Evolutionary conservation across 1,140 invertebrate genomes (phyloP), one percentile per base, ranked within the genome.

Genomic region (Bombus impatiens): DNA sequence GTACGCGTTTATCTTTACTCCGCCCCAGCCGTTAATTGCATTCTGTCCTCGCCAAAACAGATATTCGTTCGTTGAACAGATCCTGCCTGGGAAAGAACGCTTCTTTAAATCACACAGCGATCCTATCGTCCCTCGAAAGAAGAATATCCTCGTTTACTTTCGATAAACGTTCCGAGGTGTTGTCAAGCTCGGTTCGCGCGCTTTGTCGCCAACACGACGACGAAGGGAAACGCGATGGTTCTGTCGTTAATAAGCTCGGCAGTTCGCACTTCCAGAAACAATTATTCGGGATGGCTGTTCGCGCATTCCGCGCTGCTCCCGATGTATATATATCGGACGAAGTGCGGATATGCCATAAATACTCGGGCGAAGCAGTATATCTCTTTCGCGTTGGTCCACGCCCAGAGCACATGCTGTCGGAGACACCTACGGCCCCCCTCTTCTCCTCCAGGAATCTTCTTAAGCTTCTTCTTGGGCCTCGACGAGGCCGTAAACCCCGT

Each of bases 331-430:
- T 91, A 93, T 93, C 84, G 90, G 91, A 92, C 91, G 93, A 93
- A 94, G 94, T 93, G 92, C 93, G 93, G 92, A 95, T 95, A 95
- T 92, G 93, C 94, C 94, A 94, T 95, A 95, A 95, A 95, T 95
- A 95, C 94, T 94, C 93, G 88, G 80, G 89, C 90, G 89, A 93
- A 88, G 93, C 93, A 93, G 93, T 95, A 95, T 94, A 94, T 95
- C 94, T 95, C 93, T 93, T 95, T 95, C 94, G 93, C 90, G 90
- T 93, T 93, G 93, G 91, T 94, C 93, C 93, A 94, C 94, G 94
- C 94, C 94, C 94, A 90, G 86, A 94, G 94, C 94, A 94, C 94
- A 94, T 95, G 94, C 94, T 94, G 91, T 93, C 92, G 90, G 89
- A 88, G 89, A 68, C 87, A 91, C 87, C 87, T 91, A 78, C 88